These are phyloP conservation scores for Clistopyga incitator DNA, from an alignment of 2,888 invertebrate genomes.

Conservation along the genomic window DNA sequence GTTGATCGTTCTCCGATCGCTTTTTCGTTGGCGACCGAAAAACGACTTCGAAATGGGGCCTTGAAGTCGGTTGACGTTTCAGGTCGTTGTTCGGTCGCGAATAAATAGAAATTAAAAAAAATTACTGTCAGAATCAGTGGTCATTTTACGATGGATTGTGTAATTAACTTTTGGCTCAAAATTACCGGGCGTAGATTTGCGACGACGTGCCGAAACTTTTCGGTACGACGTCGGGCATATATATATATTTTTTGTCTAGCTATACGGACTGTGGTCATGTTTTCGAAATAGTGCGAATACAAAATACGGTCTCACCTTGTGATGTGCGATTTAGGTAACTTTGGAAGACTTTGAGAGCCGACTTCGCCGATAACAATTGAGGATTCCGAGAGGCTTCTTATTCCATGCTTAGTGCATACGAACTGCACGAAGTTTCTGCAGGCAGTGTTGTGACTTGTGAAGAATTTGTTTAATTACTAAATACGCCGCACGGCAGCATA, in stretches of 20 bases:
- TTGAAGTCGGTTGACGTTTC: too few relatives aligned
- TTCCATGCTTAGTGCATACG: background rate
- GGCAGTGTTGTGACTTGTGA: background rate
- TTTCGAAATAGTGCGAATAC: background rate
- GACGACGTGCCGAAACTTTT: too few relatives aligned
- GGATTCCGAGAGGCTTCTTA: background rate
- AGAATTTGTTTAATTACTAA: background rate
- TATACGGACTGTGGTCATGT: background rate
- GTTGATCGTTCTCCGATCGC: too few relatives aligned
- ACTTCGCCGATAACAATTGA: background rate
- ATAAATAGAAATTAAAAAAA: too few relatives aligned
- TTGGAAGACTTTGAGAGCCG: background rate
- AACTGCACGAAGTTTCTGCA: background rate
- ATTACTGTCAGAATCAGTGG: too few relatives aligned
- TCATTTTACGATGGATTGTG: too few relatives aligned
- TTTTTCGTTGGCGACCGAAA: too few relatives aligned
- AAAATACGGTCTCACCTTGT: background rate
- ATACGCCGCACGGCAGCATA: background rate
- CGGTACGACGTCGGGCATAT: background rate
- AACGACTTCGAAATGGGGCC: too few relatives aligned
- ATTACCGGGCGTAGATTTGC: too few relatives aligned
- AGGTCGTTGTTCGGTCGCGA: too few relatives aligned
- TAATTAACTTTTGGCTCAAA: too few relatives aligned
- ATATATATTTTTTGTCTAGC: background rate
- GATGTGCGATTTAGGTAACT: background rate